A percentile compares a stretch with the other conserved stretches of the same genome.
These are phyloP conservation scores for Cancer borealis DNA, from an alignment of 2,888 invertebrate genomes.

Conservation along the genomic window DNA sequence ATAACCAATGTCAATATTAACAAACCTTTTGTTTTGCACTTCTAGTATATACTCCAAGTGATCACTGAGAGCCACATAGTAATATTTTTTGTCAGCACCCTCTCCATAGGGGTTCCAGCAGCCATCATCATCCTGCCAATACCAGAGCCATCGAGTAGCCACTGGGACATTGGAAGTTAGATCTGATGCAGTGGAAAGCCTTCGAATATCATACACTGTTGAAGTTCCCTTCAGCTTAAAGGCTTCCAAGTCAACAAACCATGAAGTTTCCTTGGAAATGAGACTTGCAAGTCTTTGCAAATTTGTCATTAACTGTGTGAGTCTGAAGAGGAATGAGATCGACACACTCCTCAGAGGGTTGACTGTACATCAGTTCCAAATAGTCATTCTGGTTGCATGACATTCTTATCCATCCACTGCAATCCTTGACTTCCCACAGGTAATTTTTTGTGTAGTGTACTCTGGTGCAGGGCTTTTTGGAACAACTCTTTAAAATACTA, in stretches of 20 bases:
- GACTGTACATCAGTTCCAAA: slow-evolving; percentile 63
- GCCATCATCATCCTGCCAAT: slow-evolving; percentile 62
- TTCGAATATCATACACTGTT: slow-evolving; percentile 28
- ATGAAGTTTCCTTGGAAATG: background rate
- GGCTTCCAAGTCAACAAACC: slow-evolving; percentile 63
- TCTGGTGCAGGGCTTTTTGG: slow-evolving; percentile 46
- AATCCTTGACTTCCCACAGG: slow-evolving; percentile 64
- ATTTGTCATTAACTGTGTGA: background rate
- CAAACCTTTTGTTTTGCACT: background rate
- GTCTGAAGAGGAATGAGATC: slow-evolving; percentile 48
- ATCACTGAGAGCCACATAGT: slow-evolving; percentile 68
- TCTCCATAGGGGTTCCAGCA: slow-evolving; percentile 61
- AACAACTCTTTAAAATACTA: slow-evolving; percentile 61
- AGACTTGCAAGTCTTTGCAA: background rate
- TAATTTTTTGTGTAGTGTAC: slow-evolving; percentile 61
- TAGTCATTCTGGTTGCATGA: slow-evolving; percentile 50
- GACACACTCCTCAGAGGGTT: slow-evolving; percentile 48
- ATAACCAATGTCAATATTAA: background rate
- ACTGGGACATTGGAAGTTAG: slow-evolving; percentile 20
- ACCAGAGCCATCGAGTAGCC: slow-evolving; percentile 75
- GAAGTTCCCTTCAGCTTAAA: slow-evolving; percentile 28
- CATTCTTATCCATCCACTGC: slow-evolving; percentile 55
- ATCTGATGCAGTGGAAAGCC: slow-evolving; percentile 74
- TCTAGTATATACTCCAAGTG: slow-evolving; percentile 57
- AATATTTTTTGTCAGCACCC: slow-evolving; percentile 7